phyloP scores from a whole-genome alignment of 2,888 invertebrate genomes.

The Athrips mouffetella region DNA sequence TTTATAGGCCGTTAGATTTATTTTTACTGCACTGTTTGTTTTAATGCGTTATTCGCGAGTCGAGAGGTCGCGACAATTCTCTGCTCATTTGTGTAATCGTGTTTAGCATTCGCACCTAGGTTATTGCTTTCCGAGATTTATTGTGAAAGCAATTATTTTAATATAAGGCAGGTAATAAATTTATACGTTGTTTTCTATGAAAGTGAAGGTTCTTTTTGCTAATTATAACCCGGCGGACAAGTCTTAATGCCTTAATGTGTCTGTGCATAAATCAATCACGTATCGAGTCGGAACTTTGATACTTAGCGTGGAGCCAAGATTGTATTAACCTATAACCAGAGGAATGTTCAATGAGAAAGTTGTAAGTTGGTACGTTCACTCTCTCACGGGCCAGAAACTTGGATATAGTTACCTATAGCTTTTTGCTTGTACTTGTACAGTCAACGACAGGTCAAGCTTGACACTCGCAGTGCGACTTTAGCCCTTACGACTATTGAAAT shows the following conservation, averaged over 20 bases:
- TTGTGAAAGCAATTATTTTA: slow-evolving; percentile 6
- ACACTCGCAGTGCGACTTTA: too few relatives aligned
- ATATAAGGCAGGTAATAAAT: background rate
- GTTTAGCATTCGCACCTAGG: slow-evolving; percentile 38
- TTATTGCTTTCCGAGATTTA: slow-evolving; percentile 30
- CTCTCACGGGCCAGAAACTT: too few relatives aligned
- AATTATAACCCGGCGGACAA: background rate
- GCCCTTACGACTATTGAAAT: too few relatives aligned
- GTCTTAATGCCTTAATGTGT: background rate
- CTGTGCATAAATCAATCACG: background rate
- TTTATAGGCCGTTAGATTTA: slow-evolving; percentile 79
- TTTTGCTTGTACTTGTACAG: too few relatives aligned
- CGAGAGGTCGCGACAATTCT: slow-evolving; percentile 62
- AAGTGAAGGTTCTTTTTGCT: background rate
- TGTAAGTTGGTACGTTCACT: too few relatives aligned
- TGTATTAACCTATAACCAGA: background rate
- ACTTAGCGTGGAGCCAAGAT: background rate
- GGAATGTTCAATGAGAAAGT: too few relatives aligned
- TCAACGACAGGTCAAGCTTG: too few relatives aligned
- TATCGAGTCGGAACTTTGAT: background rate
- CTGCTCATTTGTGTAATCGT: slow-evolving; percentile 51
- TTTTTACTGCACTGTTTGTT: slow-evolving; percentile 78
- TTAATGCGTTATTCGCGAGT: slow-evolving; percentile 72
- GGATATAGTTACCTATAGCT: too few relatives aligned
- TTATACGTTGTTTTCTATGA: slow-evolving; percentile 4